phyloP scores from a whole-genome alignment of 2,888 invertebrate genomes.

The Morpho deidamia region DNA sequence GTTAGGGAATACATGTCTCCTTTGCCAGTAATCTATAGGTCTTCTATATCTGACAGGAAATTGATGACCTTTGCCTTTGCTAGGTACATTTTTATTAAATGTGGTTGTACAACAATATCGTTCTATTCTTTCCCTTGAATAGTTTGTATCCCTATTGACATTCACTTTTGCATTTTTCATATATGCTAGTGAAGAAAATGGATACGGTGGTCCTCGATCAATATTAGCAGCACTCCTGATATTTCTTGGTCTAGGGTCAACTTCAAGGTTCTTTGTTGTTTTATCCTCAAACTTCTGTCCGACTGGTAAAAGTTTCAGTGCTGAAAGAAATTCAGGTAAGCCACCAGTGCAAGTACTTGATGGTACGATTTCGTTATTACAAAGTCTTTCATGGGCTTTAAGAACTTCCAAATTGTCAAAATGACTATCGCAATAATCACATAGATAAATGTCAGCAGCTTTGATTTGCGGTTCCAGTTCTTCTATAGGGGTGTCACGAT shows the following conservation, averaged over 20 bases:
- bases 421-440: constrained; percentile 87
- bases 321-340: constrained; percentile 57
- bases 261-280: constrained; percentile 25
- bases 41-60: constrained; percentile 63
- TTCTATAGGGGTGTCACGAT: constrained; percentile 43
- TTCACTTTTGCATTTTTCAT: constrained; percentile 53
- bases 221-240: constrained; percentile 49
- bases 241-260: constrained; percentile 46
- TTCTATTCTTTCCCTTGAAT: constrained; percentile 60
- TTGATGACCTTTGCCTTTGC: constrained; percentile 55
- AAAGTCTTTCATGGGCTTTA: constrained; percentile 65
- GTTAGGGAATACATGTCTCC: constrained; percentile 58
- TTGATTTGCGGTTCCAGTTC: constrained; percentile 72
- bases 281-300: constrained; percentile 31
- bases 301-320: constrained; percentile 50
- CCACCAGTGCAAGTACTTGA: constrained; percentile 44
- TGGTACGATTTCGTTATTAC: constrained; percentile 50
- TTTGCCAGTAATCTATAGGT: constrained; percentile 68
- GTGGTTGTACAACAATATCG: constrained; percentile 59
- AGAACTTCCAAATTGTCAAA: constrained; percentile 73
- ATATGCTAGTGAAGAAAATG: constrained; percentile 71
- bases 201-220: constrained; percentile 65
- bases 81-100: constrained; percentile 51
- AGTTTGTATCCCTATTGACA: constrained; percentile 48
- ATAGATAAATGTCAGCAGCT: constrained; percentile 83